A percentile compares a stretch with the other conserved stretches of the same genome.
phyloP scores from a whole-genome alignment of 2,888 invertebrate genomes.

The Crioceris asparagi region DNA sequence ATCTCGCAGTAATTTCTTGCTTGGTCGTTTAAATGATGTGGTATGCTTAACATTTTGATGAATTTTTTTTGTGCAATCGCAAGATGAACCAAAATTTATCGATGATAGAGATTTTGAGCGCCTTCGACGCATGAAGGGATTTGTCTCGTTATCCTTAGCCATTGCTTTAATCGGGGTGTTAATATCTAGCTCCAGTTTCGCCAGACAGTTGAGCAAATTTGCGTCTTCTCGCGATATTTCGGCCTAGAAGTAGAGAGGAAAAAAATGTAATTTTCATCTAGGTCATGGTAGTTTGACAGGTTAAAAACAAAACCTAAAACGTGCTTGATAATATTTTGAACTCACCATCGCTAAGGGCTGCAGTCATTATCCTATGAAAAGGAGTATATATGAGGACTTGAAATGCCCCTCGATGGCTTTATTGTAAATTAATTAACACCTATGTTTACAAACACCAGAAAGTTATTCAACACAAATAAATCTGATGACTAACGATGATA shows the following conservation, averaged over 20 bases:
- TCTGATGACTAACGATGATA: constrained; percentile 24
- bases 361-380: constrained; percentile 20
- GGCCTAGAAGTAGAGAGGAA: constrained; percentile 21
- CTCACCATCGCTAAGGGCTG: constrained; percentile 18
- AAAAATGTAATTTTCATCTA: constrained; percentile 11
- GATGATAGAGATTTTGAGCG: constrained; percentile 37
- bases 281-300: constrained; percentile 24
- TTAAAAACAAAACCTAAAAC: constrained; percentile 13
- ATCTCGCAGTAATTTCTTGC: constrained; percentile 44
- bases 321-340: constrained; percentile 2
- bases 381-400: constrained; percentile 4
- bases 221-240: constrained; percentile 36
- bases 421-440: too few species aligned
- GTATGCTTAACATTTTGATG: constrained; percentile 27
- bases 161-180: constrained; percentile 17
- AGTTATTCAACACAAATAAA: constrained; percentile 28
- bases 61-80: constrained; percentile 28
- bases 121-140: constrained; percentile 33
- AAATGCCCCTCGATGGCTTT: too few species aligned
- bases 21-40: constrained; percentile 29
- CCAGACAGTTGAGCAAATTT: constrained; percentile 30
- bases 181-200: constrained; percentile 33
- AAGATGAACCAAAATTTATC: constrained; percentile 31
- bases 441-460: too few species aligned
- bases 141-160: constrained; percentile 15